Conservation (phyloP, 2,797 vertebrate species). For the Tangara arthus region DNA sequence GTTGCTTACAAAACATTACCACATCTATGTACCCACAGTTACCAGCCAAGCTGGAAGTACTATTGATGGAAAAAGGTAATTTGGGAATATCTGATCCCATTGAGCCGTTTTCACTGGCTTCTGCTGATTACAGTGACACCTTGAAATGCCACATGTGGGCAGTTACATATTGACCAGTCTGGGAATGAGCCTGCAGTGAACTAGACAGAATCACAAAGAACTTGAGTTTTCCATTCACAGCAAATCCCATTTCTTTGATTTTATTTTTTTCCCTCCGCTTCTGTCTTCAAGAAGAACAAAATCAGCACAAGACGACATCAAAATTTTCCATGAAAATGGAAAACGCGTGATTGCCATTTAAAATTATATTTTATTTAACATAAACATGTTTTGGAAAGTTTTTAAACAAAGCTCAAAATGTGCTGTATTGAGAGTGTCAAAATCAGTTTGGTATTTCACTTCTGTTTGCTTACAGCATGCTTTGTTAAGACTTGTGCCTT, state of each 20-base stretch:
- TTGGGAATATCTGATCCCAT: neutral
- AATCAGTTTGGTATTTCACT: neutral
- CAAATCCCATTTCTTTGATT: neutral
- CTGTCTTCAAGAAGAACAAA: neutral
- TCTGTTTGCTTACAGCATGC: neutral
- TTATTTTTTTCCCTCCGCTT: neutral
- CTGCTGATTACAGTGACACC: neutral
- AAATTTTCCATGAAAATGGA: neutral
- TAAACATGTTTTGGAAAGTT: neutral
- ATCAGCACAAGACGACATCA: neutral
- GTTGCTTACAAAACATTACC: neutral
- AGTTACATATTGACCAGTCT: neutral
- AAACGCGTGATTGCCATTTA: neutral
- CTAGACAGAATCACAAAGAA: neutral
- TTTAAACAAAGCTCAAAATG: neutral
- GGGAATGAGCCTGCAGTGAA: neutral
- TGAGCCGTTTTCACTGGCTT: neutral
- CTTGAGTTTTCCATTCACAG: neutral
- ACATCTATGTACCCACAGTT: neutral
- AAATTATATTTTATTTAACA: neutral
- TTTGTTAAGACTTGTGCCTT: constrained; percentile 21
- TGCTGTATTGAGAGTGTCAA: neutral
- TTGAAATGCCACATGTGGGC: neutral
- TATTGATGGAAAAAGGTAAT: neutral
- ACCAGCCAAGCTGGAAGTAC: neutral